Percentiles rank a stretch among this genome's conserved stretches.
Evolutionary conservation across 1,140 invertebrate species (phyloP).

Genomic region (Globodera ellingtonae): DNA sequence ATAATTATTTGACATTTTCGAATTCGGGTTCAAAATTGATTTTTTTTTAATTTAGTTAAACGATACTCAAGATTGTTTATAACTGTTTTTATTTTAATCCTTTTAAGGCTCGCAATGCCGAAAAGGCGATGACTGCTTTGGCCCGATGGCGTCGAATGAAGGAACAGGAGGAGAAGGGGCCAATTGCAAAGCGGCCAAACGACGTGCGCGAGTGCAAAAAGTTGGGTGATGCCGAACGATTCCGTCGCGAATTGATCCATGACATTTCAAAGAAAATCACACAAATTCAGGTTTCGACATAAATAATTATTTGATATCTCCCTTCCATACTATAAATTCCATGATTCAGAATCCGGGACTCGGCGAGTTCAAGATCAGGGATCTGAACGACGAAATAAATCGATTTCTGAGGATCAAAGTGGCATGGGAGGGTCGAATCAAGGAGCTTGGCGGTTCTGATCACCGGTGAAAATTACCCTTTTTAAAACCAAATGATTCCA

Average conservation of each 20-base stretch:
- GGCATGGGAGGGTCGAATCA: constrained; percentile 96
- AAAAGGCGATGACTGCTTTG: constrained; percentile 65
- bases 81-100: not conserved
- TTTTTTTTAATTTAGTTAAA: no score
- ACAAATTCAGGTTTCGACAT: constrained; percentile 79
- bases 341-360: constrained; percentile 78
- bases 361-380: constrained; percentile 94
- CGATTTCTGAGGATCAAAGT: constrained; percentile 88
- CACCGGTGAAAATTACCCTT: constrained; percentile 69
- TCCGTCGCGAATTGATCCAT: constrained; percentile 64
- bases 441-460: constrained; percentile 90
- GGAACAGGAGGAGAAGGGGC: constrained; percentile 63
- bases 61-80: no score
- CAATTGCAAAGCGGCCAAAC: constrained; percentile 56
- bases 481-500: no score
- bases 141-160: constrained; percentile 65
- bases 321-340: constrained; percentile 48
- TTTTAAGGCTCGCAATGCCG: constrained; percentile 62
- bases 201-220: constrained; percentile 58
- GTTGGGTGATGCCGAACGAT: constrained; percentile 56
- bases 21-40: no score
- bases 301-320: constrained; percentile 25
- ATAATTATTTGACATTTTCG: no score
- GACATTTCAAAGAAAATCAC: constrained; percentile 98
- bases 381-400: constrained; percentile 99